Conservation (phyloP, 2,888 invertebrate genomes). For the Tethea ocularis region DNA sequence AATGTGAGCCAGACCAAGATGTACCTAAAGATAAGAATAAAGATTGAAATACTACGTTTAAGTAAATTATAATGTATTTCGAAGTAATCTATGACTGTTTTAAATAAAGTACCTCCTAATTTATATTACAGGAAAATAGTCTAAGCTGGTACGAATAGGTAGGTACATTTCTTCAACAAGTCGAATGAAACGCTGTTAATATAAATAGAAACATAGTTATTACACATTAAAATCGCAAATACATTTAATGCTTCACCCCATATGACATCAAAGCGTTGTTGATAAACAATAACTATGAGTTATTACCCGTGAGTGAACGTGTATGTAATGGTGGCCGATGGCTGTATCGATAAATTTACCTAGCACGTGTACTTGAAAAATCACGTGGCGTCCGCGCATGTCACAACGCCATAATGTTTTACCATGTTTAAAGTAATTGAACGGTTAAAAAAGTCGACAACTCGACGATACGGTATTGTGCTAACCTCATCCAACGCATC, state of each 20-base stretch:
- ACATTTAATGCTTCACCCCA: conserved; percentile 29
- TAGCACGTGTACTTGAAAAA: conserved; percentile 39
- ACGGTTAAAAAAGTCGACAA: conserved; percentile 31
- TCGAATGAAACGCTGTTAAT: conserved; percentile 12
- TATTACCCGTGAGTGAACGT: conserved; percentile 28
- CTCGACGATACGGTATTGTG: conserved; percentile 12
- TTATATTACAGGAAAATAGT: neutral
- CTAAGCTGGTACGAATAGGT: neutral
- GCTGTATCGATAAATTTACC: conserved; percentile 42
- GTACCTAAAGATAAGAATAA: neutral
- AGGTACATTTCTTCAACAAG: neutral
- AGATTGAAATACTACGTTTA: neutral
- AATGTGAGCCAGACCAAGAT: neutral
- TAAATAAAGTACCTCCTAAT: neutral
- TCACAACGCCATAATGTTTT: conserved; percentile 30
- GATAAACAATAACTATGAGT: conserved; percentile 38
- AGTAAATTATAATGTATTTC: neutral
- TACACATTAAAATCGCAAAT: conserved; percentile 17
- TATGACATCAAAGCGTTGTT: conserved; percentile 41
- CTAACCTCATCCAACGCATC: conserved; percentile 13
- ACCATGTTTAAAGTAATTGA: conserved; percentile 44
- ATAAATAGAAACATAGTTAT: conserved; percentile 16
- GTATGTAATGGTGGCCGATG: conserved; percentile 27
- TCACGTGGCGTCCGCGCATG: conserved; percentile 52
- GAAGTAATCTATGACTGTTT: neutral